These are phyloP conservation scores for Dolichoris vasculosae DNA, from an alignment of 1,140 invertebrate species.

Conservation along the genomic window DNA sequence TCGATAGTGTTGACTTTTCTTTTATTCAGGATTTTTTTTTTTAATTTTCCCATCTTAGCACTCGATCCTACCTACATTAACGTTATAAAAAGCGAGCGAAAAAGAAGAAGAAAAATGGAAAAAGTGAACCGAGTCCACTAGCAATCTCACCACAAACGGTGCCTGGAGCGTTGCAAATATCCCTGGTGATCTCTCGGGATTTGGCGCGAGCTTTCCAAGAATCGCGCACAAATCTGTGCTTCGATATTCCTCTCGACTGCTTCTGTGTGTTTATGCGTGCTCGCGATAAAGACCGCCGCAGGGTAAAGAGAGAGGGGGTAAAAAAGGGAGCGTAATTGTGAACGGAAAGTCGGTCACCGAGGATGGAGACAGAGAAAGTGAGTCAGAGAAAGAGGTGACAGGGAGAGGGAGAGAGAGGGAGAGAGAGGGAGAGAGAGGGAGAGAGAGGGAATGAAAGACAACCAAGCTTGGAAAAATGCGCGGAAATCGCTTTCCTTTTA, in stretches of 20 bases:
- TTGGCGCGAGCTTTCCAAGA: not conserved
- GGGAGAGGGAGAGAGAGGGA: not conserved
- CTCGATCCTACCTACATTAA: not conserved
- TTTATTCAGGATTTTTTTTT: not conserved
- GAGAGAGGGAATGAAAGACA: not conserved
- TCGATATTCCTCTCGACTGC: not conserved
- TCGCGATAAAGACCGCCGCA: constrained; percentile 23
- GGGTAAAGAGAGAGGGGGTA: not conserved
- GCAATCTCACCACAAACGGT: not conserved
- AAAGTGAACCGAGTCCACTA: not conserved
- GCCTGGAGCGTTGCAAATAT: constrained; percentile 12
- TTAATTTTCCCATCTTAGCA: not conserved
- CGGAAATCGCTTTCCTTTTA: constrained; percentile 32
- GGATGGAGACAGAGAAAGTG: not conserved
- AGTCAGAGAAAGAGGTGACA: too few species aligned
- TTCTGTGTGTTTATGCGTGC: not conserved
- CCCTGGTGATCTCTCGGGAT: constrained; percentile 20
- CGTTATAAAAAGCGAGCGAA: not conserved
- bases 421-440: not conserved
- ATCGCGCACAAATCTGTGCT: not conserved
- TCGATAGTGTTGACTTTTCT: not conserved
- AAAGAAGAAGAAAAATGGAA: not conserved
- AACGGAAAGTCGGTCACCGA: constrained; percentile 26
- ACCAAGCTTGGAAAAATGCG: not conserved
- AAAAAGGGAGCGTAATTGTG: constrained; percentile 40